Conservation (phyloP, 53 echinoderm and acorn worm genomes). For the Pentamera pediparva region DNA sequence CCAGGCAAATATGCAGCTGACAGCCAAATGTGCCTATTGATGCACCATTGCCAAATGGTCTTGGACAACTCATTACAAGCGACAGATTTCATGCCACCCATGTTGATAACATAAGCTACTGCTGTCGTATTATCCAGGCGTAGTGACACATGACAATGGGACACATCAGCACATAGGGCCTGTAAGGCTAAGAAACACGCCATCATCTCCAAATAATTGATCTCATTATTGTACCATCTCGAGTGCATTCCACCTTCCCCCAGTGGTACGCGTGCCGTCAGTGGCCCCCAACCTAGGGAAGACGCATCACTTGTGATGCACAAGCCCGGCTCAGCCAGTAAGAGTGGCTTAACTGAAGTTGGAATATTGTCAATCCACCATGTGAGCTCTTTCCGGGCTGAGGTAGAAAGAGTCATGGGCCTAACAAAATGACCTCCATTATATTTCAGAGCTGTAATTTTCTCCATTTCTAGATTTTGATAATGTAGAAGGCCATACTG, state of each 20-base stretch:
- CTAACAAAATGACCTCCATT: slow-evolving; percentile 51
- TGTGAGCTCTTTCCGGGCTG: slow-evolving; percentile 10
- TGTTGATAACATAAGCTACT: slow-evolving; percentile 58
- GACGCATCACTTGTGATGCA: too few species aligned
- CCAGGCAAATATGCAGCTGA: too few species aligned
- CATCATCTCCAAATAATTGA: too few species aligned
- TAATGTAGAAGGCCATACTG: slow-evolving; percentile 47
- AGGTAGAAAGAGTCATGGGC: too few species aligned
- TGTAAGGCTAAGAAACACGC: too few species aligned
- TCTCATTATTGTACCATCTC: slow-evolving; percentile 31
- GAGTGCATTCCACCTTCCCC: slow-evolving; percentile 43
- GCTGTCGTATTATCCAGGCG: slow-evolving; percentile 61
- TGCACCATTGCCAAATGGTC: slow-evolving; percentile 64
- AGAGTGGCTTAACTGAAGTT: too few species aligned
- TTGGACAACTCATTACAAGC: slow-evolving; percentile 25
- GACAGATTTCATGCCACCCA: slow-evolving; percentile 43
- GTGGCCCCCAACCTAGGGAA: too few species aligned
- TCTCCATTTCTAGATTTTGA: slow-evolving; percentile 36
- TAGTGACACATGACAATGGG: slow-evolving; percentile 33
- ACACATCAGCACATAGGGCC: slow-evolving; percentile 7
- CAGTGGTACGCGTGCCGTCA: slow-evolving; percentile 8
- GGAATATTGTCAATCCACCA: background rate
- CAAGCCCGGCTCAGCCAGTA: too few species aligned
- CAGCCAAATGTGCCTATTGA: slow-evolving; percentile 45
- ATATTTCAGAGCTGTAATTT: slow-evolving; percentile 19